Percentiles rank a stretch among this genome's conserved stretches.
Evolutionary conservation across 2,888 invertebrate species (phyloP).

Genomic region (Metacarcinus magister): DNA sequence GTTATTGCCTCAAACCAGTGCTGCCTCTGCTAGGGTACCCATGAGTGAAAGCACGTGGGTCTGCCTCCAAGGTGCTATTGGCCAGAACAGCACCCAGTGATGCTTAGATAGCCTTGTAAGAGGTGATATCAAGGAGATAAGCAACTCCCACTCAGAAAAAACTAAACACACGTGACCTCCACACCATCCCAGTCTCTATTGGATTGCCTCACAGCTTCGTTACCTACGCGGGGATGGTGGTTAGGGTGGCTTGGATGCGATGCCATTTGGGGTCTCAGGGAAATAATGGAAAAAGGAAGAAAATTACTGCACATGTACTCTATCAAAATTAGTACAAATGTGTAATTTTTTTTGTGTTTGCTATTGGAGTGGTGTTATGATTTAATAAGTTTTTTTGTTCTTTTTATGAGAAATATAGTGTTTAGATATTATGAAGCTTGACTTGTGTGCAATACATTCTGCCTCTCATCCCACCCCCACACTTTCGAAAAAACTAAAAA

Average conservation of each 20-base stretch:
- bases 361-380: too few relatives aligned
- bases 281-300: not conserved
- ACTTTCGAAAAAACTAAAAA: too few relatives aligned
- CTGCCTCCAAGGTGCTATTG: not conserved
- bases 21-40: not conserved
- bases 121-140: not conserved
- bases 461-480: too few relatives aligned
- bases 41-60: not conserved
- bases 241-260: not conserved
- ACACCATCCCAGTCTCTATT: not conserved
- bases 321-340: too few relatives aligned
- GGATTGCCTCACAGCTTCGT: not conserved
- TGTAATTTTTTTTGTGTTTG: too few relatives aligned
- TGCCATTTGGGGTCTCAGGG: not conserved
- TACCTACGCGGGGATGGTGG: not conserved
- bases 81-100: not conserved
- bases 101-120: not conserved
- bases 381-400: too few relatives aligned
- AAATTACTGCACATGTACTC: not conserved
- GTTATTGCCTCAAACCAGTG: not conserved
- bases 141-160: not conserved
- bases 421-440: too few relatives aligned
- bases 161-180: not conserved
- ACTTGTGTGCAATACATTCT: too few relatives aligned
- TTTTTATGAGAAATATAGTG: too few relatives aligned